A percentile compares a stretch with the other conserved stretches of the same genome.
Conservation (phyloP, 2,888 invertebrate genomes). For the Oxytorus armatus region DNA sequence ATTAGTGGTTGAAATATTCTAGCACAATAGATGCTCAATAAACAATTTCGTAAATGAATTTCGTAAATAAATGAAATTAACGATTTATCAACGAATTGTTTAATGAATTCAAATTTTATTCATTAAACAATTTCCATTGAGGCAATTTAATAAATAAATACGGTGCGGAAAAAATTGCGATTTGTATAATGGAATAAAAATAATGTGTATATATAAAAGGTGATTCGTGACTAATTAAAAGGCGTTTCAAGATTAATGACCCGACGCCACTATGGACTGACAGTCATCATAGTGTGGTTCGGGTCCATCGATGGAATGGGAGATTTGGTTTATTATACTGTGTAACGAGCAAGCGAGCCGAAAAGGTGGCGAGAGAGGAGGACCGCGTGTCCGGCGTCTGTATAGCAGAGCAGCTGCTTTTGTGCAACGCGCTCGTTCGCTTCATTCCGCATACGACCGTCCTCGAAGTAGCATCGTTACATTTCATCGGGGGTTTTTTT, state of each 20-base stretch:
- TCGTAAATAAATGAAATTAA: too few relatives aligned
- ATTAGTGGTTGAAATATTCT: too few relatives aligned
- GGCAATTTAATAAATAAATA: background rate
- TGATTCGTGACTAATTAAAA: slow-evolving; percentile 32
- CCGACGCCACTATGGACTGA: slow-evolving; percentile 30
- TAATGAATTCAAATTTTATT: background rate
- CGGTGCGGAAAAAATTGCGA: background rate
- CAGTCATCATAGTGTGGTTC: slow-evolving; percentile 32
- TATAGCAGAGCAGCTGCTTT: slow-evolving; percentile 70
- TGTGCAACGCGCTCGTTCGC: slow-evolving; percentile 73
- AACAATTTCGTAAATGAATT: too few relatives aligned
- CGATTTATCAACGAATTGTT: background rate
- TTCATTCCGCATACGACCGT: slow-evolving; percentile 78
- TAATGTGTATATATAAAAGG: slow-evolving; percentile 15
- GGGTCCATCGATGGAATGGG: slow-evolving; percentile 27
- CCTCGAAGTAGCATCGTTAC: slow-evolving; percentile 72
- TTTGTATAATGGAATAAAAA: background rate
- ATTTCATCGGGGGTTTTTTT: slow-evolving; percentile 21
- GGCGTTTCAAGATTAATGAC: slow-evolving; percentile 49
- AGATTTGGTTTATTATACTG: slow-evolving; percentile 22
- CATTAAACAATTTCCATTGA: too few relatives aligned
- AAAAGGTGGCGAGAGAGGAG: slow-evolving; percentile 44
- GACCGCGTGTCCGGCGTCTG: slow-evolving; percentile 75
- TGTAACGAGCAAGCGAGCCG: slow-evolving; percentile 41
- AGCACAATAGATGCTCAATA: too few relatives aligned